These are phyloP conservation scores for Globodera ellingtonae DNA, from an alignment of 1,140 invertebrate genomes.

Conservation along the genomic window DNA sequence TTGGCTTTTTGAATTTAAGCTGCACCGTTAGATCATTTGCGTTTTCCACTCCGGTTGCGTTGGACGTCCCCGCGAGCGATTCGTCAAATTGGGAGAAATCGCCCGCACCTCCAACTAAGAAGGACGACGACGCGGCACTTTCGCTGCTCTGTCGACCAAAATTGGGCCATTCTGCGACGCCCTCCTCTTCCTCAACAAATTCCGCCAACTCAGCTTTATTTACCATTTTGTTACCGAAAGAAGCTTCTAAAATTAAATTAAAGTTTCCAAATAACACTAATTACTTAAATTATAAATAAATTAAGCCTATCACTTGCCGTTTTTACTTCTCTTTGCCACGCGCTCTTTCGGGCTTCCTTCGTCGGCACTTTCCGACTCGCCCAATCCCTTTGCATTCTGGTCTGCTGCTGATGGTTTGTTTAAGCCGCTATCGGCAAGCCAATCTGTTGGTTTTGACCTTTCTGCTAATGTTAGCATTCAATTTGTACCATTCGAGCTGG, in stretches of 20 bases:
- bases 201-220: background rate
- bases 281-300: too few relatives aligned
- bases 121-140: background rate
- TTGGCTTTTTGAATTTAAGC: too few relatives aligned
- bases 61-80: background rate
- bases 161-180: background rate
- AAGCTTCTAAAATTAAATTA: too few relatives aligned
- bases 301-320: background rate
- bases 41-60: background rate
- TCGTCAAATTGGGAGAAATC: background rate
- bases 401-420: background rate
- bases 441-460: background rate
- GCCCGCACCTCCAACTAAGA: background rate
- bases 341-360: background rate
- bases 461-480: background rate
- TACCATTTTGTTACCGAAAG: background rate
- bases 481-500: background rate
- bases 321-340: background rate
- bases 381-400: background rate
- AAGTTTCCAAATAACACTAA: too few relatives aligned
- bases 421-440: background rate
- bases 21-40: background rate
- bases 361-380: background rate
- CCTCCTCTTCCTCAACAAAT: background rate
- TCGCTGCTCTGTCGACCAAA: background rate